Evolutionary conservation across 2,113 vertebrate species (phyloP).

Genomic region (Microcebus jonahi): DNA sequence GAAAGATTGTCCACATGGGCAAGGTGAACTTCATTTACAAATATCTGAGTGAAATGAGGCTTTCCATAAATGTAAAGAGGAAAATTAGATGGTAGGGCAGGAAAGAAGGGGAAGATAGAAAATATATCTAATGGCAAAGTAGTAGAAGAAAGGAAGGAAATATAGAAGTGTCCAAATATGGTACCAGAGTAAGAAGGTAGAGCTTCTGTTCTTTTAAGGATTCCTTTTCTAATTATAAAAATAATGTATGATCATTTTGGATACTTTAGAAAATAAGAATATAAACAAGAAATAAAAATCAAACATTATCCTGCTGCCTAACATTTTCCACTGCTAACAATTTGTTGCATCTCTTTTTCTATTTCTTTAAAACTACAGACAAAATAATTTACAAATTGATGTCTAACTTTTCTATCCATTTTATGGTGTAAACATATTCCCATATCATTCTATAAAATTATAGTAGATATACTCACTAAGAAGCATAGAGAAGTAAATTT

Average conservation of each 20-base stretch:
- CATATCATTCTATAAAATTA: background rate
- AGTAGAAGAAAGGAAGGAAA: background rate
- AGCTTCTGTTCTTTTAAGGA: background rate
- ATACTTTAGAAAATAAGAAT: background rate
- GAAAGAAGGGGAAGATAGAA: background rate
- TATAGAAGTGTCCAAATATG: background rate
- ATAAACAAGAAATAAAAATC: background rate
- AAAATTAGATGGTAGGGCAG: background rate
- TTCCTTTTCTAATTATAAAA: background rate
- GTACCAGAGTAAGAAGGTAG: background rate
- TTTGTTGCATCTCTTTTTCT: background rate
- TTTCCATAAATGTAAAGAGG: background rate
- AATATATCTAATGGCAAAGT: background rate
- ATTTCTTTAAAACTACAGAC: background rate
- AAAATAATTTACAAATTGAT: background rate
- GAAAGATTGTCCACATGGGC: background rate
- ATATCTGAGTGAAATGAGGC: background rate
- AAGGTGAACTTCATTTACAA: background rate
- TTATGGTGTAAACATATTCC: background rate
- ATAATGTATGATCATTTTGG: background rate
- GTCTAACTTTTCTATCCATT: background rate
- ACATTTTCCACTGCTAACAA: background rate
- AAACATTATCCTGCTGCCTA: background rate
- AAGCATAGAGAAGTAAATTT: background rate
- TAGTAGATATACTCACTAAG: background rate